Percentiles rank a stretch among this genome's conserved stretches.
phyloP scores from a whole-genome alignment of 2,113 vertebrate genomes.

The Saguinus imperator region DNA sequence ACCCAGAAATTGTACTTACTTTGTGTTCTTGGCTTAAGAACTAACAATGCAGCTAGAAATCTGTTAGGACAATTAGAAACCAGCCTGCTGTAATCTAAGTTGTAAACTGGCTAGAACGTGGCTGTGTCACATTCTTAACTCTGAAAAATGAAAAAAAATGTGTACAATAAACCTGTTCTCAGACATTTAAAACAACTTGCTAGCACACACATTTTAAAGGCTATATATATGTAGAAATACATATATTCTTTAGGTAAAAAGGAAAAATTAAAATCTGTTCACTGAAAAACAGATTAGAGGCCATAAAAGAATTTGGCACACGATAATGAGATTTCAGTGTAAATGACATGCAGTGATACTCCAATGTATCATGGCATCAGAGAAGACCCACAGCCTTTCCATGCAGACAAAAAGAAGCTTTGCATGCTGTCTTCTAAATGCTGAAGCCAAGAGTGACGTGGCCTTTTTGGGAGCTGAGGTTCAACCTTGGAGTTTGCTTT shows the following conservation, averaged over 20 bases:
- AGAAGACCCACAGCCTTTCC: background rate
- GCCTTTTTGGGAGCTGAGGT: background rate
- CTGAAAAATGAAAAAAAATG: background rate
- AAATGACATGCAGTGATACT: background rate
- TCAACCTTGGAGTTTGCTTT: background rate
- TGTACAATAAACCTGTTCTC: background rate
- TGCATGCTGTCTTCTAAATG: background rate
- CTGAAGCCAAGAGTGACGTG: background rate
- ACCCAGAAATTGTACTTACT: background rate
- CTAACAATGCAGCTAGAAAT: background rate
- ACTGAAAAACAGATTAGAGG: background rate
- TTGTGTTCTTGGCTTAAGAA: constrained; percentile 45
- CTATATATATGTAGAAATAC: background rate
- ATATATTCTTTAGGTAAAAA: background rate
- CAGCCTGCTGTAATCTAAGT: background rate
- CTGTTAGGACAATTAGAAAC: constrained; percentile 10
- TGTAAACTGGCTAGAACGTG: background rate
- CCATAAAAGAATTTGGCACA: background rate
- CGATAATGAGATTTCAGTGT: background rate
- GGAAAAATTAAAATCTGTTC: constrained; percentile 40
- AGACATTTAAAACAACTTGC: background rate
- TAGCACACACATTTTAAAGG: background rate
- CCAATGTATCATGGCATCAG: background rate
- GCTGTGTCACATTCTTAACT: background rate
- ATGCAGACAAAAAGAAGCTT: background rate